Evolutionary conservation across 2,113 vertebrate species (phyloP).

Genomic region (Athene cunicularia): DNA sequence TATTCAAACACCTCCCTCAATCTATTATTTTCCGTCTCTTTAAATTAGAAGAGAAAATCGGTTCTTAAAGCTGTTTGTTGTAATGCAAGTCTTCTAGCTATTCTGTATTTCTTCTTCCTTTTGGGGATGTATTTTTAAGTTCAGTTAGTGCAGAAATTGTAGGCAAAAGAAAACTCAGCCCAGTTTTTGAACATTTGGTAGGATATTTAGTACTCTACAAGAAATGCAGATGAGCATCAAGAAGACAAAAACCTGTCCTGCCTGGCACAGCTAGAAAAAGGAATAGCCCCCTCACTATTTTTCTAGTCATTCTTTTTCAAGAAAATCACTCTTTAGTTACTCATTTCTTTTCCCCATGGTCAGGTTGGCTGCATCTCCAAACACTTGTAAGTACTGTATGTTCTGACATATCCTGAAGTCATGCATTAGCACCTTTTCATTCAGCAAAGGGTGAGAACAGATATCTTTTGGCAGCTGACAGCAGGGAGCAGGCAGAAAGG

Average conservation of each 20-base stretch:
- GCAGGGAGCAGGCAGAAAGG: constrained; percentile 76
- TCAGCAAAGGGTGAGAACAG: constrained; percentile 91
- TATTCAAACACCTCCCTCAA: background rate
- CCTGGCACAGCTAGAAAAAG: background rate
- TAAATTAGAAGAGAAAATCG: background rate
- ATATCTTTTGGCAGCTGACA: constrained; percentile 88
- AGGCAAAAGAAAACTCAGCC: background rate
- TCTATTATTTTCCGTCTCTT: background rate
- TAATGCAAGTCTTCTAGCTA: background rate
- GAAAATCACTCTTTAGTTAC: constrained; percentile 67
- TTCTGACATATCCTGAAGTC: constrained; percentile 93
- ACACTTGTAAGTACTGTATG: constrained; percentile 85
- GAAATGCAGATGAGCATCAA: background rate
- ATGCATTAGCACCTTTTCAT: constrained; percentile 91
- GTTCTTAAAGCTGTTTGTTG: background rate
- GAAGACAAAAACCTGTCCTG: background rate
- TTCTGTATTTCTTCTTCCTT: background rate
- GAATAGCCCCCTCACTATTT: background rate
- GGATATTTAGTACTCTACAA: background rate
- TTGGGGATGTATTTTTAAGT: background rate
- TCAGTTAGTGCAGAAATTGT: background rate
- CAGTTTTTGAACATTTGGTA: constrained; percentile 11
- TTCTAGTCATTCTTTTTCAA: constrained; percentile 30
- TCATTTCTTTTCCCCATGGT: constrained; percentile 75
- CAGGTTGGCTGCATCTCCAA: constrained; percentile 81